These are phyloP conservation scores for Hapalemur alaotrensis DNA, from an alignment of 2,797 vertebrate genomes.

Conservation along the genomic window DNA sequence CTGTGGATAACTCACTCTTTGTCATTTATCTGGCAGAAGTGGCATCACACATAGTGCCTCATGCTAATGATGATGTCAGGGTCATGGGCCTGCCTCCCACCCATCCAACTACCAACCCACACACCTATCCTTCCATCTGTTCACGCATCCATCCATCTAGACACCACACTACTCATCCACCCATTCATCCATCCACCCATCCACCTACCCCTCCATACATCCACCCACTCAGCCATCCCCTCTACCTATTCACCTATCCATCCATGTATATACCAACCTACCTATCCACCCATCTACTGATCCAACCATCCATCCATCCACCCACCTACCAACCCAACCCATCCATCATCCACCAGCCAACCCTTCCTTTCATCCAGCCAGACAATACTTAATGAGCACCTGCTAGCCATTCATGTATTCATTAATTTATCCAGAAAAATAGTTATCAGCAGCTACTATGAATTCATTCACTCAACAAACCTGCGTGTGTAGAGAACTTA, in stretches of 20 bases:
- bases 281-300: background rate
- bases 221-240: background rate
- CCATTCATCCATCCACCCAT: background rate
- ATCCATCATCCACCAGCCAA: background rate
- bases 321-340: background rate
- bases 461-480: background rate
- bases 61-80: background rate
- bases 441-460: background rate
- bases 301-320: background rate
- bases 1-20: background rate
- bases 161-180: background rate
- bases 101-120: too few relatives aligned
- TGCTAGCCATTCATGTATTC: background rate
- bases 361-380: background rate
- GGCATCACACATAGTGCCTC: background rate
- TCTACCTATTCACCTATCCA: background rate
- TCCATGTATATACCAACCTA: background rate
- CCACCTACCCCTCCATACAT: too few relatives aligned
- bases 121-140: background rate
- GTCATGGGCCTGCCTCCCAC: background rate
- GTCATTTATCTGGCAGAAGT: background rate
- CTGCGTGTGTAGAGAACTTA: background rate
- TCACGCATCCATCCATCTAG: too few relatives aligned
- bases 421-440: conserved; percentile 21
- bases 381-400: background rate